These are phyloP conservation scores for Anarrhichthys ocellatus DNA, from an alignment of 2,113 vertebrate genomes.

Conservation along the genomic window DNA sequence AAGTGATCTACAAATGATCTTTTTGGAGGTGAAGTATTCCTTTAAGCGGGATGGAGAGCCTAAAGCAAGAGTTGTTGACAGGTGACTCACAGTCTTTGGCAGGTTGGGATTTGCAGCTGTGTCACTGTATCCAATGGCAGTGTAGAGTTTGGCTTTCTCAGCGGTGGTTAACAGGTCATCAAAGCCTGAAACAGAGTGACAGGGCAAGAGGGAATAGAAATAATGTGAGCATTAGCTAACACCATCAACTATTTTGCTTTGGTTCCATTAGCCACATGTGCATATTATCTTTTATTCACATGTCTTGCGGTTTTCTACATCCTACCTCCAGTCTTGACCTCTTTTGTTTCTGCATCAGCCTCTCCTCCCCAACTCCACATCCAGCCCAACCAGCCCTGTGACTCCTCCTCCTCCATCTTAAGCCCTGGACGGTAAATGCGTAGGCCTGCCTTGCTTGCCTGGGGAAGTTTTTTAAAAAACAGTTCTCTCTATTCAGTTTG, in stretches of 20 bases:
- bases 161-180: constrained; percentile 90
- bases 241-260: neutral
- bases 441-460: constrained; percentile 92
- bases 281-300: neutral
- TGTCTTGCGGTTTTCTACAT: neutral
- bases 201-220: constrained; percentile 10
- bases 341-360: constrained; percentile 74
- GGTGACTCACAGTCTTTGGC: constrained; percentile 91
- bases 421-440: constrained; percentile 90
- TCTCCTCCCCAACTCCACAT: constrained; percentile 91
- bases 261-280: neutral
- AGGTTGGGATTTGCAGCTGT: constrained; percentile 92
- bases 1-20: neutral
- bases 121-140: constrained; percentile 98
- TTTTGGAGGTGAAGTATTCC: neutral
- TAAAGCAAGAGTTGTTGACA: neutral
- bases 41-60: neutral
- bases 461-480: constrained; percentile 4
- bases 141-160: constrained; percentile 95
- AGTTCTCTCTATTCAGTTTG: neutral
- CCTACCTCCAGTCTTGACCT: constrained; percentile 88
- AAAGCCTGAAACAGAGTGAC: constrained; percentile 82
- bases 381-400: constrained; percentile 93
- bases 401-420: constrained; percentile 90
- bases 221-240: neutral